phyloP scores from a whole-genome alignment of 2,113 vertebrate genomes.

The Cryptotis parvus region DNA sequence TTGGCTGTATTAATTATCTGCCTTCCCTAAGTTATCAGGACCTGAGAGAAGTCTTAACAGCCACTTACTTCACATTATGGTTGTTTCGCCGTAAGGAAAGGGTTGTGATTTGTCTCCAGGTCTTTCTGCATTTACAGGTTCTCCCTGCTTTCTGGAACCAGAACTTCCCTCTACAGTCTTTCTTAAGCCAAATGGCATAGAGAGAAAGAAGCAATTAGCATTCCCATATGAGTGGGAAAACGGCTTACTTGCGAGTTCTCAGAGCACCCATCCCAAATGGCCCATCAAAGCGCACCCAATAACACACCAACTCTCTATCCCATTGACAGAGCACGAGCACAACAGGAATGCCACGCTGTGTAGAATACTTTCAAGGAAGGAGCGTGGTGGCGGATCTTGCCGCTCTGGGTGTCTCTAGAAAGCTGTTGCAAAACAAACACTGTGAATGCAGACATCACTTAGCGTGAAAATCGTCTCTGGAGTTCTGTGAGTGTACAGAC shows the following conservation, averaged over 20 bases:
- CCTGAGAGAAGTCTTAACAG: conserved; percentile 40
- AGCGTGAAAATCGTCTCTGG: background rate
- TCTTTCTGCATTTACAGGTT: conserved; percentile 33
- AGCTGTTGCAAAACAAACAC: background rate
- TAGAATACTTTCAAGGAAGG: background rate
- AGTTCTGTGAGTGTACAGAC: background rate
- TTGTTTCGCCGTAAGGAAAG: background rate
- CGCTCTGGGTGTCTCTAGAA: background rate
- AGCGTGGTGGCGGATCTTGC: background rate
- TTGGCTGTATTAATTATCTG: conserved; percentile 72
- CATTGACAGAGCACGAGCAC: background rate
- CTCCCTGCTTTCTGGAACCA: background rate
- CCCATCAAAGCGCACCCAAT: background rate
- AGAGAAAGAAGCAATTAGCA: background rate
- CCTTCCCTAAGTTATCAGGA: conserved; percentile 45
- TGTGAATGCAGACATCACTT: background rate
- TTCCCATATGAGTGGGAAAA: background rate
- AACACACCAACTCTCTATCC: background rate
- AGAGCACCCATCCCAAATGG: background rate
- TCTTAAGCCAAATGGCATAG: background rate
- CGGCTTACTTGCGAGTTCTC: background rate
- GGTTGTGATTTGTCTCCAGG: conserved; percentile 37
- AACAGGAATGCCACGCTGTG: background rate
- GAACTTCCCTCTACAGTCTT: too few relatives aligned
- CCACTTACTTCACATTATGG: conserved; percentile 2